Evolutionary conservation across 2,113 vertebrate species (phyloP), one percentile per base, ranked within the genome.

Genomic region (Hippopotamus amphibius): DNA sequence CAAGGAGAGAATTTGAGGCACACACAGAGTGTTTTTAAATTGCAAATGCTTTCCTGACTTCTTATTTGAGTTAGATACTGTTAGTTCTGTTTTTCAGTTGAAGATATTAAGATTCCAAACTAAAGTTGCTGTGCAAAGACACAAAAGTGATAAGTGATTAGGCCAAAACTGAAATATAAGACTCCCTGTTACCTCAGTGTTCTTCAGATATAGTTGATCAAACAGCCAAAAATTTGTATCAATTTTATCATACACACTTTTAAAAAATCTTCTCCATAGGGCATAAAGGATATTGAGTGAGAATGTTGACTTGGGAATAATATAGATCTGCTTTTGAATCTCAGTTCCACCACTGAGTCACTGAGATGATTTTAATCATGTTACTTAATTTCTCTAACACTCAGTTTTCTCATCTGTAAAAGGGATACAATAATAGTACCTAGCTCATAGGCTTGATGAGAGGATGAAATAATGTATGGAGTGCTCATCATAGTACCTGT

Each of bases 331-430:
- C 24, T 26, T 68, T 74, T 43, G 50, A 57, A 72, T 90, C 88
- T 94, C 69, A 72, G 26, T 68, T 85, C 46, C 21, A 89, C 7
- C 7, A 14, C 57, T 30, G 50, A 97, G 14, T 95, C 71, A 85
- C 41, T 19, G 19, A 66, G n/a, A 80, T 69, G 46, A 87, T 26
- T 92, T 80, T 69, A 28, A 65, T 55, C 11, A 61, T 6, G 1
- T 72, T 48, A 50, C 9, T 80, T 68, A 63, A 88, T 57, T 86
- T 93, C 65, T 72, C 50, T 59, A 65, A 65, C 12, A 30, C 6
- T 92, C 30, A 24, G 28, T 88, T 80, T 94, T 95, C 21, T 85
- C 50, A 76, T 69, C 28, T 96, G 19, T 82, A 65, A 93, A 94
- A 65, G 53, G 33, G 4, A 16, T 65, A 28, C 2, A 84, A 50